Conservation (phyloP, 2,797 vertebrate species). For the Podargus strigoides region DNA sequence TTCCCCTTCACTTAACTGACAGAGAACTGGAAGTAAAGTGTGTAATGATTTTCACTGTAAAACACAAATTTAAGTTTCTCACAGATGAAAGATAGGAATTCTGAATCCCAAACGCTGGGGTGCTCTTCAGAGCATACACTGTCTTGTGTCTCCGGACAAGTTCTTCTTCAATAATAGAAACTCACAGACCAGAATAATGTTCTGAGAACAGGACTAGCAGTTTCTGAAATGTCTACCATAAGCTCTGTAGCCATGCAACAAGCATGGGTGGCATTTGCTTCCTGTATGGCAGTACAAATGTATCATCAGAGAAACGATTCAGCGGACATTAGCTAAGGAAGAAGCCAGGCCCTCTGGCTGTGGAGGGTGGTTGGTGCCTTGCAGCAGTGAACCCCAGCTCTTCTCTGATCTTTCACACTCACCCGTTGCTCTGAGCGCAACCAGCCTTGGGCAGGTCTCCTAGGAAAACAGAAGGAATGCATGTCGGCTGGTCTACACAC, state of each 20-base stretch:
- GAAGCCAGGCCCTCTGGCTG: not conserved
- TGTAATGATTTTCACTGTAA: not conserved
- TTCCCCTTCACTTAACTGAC: not conserved
- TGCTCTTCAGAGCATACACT: not conserved
- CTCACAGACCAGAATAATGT: not conserved
- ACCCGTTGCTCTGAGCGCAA: conserved; percentile 33
- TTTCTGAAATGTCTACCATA: not conserved
- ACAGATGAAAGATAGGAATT: not conserved
- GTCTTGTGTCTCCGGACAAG: not conserved
- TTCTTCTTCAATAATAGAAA: not conserved
- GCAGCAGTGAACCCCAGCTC: not conserved
- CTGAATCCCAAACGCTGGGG: not conserved
- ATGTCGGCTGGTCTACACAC: not conserved
- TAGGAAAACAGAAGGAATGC: conserved; percentile 12
- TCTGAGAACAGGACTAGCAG: not conserved
- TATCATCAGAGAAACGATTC: fast-evolving
- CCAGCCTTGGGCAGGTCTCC: conserved; percentile 45
- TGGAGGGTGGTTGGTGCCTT: not conserved
- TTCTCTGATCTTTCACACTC: conserved; percentile 48
- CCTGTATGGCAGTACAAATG: fast-evolving
- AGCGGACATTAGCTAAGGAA: not conserved
- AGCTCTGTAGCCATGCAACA: fast-evolving
- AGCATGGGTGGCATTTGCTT: fast-evolving
- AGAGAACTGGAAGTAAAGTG: not conserved
- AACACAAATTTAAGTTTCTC: not conserved